Percentiles rank a stretch among this genome's conserved stretches.
These are phyloP conservation scores for Atta colombica DNA, from an alignment of 1,140 invertebrate species.

Conservation along the genomic window DNA sequence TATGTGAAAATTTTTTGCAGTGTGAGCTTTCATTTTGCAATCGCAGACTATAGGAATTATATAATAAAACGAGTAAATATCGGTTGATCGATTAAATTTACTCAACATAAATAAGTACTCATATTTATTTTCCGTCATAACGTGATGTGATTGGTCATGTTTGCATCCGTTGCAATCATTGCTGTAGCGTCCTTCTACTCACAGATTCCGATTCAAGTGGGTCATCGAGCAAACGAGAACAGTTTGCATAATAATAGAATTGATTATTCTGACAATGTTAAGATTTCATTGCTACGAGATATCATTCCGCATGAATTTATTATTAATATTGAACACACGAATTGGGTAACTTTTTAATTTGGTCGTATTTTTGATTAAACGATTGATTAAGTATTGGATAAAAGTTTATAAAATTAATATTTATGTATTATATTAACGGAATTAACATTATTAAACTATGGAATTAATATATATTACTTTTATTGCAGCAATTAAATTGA, in stretches of 20 bases:
- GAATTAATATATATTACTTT: neutral
- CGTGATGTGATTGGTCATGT: slow-evolving; percentile 35
- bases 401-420: neutral
- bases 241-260: slow-evolving; percentile 56
- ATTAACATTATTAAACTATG: neutral
- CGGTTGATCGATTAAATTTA: slow-evolving; percentile 14
- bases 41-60: neutral
- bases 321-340: slow-evolving; percentile 41
- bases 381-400: neutral
- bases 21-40: neutral
- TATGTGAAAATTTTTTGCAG: neutral
- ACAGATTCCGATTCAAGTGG: slow-evolving; percentile 47
- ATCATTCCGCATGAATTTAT: slow-evolving; percentile 44
- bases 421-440: neutral
- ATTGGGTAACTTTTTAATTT: neutral
- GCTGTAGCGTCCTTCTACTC: slow-evolving; percentile 32
- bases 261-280: slow-evolving; percentile 50
- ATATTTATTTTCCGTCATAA: slow-evolving; percentile 37
- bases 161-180: slow-evolving; percentile 27
- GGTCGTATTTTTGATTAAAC: neutral
- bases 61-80: neutral
- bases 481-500: neutral
- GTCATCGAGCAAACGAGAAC: slow-evolving; percentile 48
- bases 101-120: neutral
- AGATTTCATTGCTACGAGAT: slow-evolving; percentile 48